These are phyloP conservation scores for Tachystola acroxantha DNA, from an alignment of 2,888 invertebrate genomes.

Conservation along the genomic window DNA sequence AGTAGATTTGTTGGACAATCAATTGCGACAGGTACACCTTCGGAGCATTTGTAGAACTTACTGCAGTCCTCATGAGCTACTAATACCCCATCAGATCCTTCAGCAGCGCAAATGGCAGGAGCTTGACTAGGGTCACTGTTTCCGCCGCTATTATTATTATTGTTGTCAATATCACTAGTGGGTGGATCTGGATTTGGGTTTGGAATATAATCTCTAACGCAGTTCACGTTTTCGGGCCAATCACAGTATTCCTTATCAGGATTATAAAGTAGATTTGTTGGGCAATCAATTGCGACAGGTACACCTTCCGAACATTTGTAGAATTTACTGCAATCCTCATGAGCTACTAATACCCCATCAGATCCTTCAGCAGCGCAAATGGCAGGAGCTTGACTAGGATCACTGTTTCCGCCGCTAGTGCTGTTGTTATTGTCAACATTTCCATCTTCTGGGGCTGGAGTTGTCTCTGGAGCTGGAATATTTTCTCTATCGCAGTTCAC, in stretches of 20 bases:
- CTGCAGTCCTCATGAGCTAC: constrained; percentile 30
- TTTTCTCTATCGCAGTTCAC: constrained; percentile 15
- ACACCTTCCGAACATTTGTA: constrained; percentile 28
- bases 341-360: constrained; percentile 26
- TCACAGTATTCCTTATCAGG: constrained; percentile 27
- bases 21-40: constrained; percentile 20
- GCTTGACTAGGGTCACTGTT: constrained; percentile 17
- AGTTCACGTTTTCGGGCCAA: constrained; percentile 25
- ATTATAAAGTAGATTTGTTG: constrained; percentile 25
- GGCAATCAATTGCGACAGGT: constrained; percentile 24
- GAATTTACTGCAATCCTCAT: constrained; percentile 37
- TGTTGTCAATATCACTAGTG: background rate
- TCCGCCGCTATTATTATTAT: background rate
- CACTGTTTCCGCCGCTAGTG: background rate
- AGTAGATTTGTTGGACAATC: constrained; percentile 24
- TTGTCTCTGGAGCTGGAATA: too few species aligned
- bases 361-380: constrained; percentile 28
- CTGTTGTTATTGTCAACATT: background rate
- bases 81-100: constrained; percentile 25
- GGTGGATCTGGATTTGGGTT: constrained; percentile 7
- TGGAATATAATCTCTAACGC: constrained; percentile 2
- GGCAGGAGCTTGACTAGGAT: constrained; percentile 18
- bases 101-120: constrained; percentile 25
- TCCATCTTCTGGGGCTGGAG: background rate
- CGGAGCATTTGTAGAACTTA: constrained; percentile 28